Conservation (phyloP, 2,888 invertebrate genomes). For the Drosophila macrospina region DNA sequence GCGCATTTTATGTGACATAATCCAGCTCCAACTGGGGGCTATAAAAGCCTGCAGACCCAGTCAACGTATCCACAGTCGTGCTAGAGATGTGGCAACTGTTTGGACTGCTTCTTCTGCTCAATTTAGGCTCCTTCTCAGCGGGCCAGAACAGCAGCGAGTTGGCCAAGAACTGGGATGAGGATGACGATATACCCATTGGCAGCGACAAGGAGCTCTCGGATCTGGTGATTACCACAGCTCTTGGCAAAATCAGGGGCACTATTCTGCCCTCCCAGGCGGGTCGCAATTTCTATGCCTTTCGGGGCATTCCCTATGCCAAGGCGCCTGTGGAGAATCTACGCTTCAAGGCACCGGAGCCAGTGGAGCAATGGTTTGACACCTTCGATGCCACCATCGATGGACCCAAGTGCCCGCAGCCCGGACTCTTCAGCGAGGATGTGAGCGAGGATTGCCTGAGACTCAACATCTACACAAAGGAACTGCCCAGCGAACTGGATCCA, state of each 20-base stretch:
- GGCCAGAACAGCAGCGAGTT: conserved; percentile 37
- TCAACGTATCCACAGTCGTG: conserved; percentile 53
- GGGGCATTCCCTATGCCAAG: conserved; percentile 84
- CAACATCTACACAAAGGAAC: conserved; percentile 86
- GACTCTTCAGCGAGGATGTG: conserved; percentile 79
- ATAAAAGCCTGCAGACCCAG: conserved; percentile 59
- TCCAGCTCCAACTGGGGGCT: conserved; percentile 37
- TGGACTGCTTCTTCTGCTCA: conserved; percentile 25
- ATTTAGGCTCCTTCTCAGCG: not conserved
- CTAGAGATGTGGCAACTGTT: conserved; percentile 53
- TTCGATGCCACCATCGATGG: conserved; percentile 88
- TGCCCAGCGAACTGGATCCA: conserved; percentile 77
- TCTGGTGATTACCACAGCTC: conserved; percentile 82
- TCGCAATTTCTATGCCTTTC: conserved; percentile 84
- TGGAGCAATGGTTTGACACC: conserved; percentile 86
- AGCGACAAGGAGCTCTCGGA: conserved; percentile 83
- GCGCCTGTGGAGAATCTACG: conserved; percentile 82
- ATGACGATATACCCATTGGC: conserved; percentile 61
- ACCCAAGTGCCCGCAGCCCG: conserved; percentile 87
- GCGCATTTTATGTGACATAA: conserved; percentile 61
- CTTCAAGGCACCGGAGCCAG: conserved; percentile 86
- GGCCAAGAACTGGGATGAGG: conserved; percentile 44
- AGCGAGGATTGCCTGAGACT: conserved; percentile 88
- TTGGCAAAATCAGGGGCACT: conserved; percentile 84
- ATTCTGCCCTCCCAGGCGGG: conserved; percentile 82